phyloP scores from a whole-genome alignment of 2,797 vertebrate genomes.

The Anguilla anguilla region DNA sequence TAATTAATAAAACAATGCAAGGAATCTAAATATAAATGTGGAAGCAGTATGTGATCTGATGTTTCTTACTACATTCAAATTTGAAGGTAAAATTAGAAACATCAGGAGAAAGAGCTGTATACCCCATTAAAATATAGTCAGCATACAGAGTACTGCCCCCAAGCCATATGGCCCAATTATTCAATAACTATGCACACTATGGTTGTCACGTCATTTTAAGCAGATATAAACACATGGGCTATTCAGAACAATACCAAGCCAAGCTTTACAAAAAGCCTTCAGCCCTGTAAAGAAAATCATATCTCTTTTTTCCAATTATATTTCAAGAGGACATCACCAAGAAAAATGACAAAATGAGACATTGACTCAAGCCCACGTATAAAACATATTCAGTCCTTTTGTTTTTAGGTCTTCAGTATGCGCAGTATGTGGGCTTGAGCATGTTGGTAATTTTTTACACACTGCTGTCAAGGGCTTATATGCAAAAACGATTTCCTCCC shows the following conservation, averaged over 20 bases:
- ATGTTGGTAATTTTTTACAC: neutral
- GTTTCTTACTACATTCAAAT: neutral
- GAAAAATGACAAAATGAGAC: neutral
- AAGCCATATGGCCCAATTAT: conserved; percentile 4
- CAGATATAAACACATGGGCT: neutral
- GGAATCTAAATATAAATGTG: neutral
- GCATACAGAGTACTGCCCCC: neutral
- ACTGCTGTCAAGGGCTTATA: no score
- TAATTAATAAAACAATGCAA: no score
- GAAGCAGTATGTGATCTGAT: neutral
- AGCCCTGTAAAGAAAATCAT: neutral
- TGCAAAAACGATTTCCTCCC: neutral
- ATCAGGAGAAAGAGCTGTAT: neutral
- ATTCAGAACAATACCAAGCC: neutral
- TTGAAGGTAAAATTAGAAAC: neutral
- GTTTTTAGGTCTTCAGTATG: neutral
- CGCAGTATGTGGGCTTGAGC: neutral
- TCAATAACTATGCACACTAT: conserved; percentile 1
- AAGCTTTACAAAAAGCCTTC: neutral
- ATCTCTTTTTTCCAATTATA: neutral
- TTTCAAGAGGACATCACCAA: neutral
- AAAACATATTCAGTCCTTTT: neutral
- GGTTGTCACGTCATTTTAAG: neutral
- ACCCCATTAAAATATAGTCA: neutral
- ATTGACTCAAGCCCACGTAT: neutral